These are phyloP conservation scores for Calcarius ornatus DNA, from an alignment of 2,113 vertebrate species.

Conservation along the genomic window DNA sequence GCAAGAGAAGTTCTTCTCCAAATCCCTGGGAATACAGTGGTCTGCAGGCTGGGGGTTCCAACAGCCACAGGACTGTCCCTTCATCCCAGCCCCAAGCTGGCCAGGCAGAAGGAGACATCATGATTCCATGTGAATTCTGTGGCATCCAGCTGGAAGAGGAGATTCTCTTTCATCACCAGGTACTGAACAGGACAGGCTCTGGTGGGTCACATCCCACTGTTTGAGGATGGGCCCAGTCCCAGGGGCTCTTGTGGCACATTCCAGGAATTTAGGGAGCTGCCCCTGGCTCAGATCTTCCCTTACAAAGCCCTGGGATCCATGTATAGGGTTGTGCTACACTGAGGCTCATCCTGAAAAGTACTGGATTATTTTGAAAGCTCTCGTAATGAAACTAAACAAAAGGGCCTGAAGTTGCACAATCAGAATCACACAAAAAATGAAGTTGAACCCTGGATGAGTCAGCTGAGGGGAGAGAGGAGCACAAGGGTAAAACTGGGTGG, in stretches of 20 bases:
- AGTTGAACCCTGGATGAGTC: not conserved
- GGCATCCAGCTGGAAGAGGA: conserved; percentile 89
- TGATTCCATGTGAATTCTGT: conserved; percentile 96
- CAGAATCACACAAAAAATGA: not conserved
- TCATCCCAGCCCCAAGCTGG: conserved; percentile 69
- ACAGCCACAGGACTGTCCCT: conserved; percentile 32
- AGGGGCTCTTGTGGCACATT: not conserved
- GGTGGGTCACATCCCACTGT: no score
- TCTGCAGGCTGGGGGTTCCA: not conserved
- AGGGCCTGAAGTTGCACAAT: not conserved
- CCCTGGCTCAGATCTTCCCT: not conserved
- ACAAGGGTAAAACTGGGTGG: not conserved
- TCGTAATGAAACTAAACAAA: not conserved
- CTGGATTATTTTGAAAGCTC: not conserved
- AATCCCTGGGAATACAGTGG: not conserved
- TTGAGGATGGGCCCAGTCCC: not conserved
- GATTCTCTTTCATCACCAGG: conserved; percentile 93
- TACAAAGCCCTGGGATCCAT: not conserved
- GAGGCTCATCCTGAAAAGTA: not conserved
- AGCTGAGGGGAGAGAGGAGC: not conserved
- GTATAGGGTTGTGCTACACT: not conserved
- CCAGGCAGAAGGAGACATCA: conserved; percentile 68
- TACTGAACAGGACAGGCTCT: conserved; percentile 5
- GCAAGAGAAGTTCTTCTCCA: conserved; percentile 76
- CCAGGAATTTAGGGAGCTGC: not conserved